phyloP scores from a whole-genome alignment of 1,140 invertebrate species.

The Vollenhovia emeryi region DNA sequence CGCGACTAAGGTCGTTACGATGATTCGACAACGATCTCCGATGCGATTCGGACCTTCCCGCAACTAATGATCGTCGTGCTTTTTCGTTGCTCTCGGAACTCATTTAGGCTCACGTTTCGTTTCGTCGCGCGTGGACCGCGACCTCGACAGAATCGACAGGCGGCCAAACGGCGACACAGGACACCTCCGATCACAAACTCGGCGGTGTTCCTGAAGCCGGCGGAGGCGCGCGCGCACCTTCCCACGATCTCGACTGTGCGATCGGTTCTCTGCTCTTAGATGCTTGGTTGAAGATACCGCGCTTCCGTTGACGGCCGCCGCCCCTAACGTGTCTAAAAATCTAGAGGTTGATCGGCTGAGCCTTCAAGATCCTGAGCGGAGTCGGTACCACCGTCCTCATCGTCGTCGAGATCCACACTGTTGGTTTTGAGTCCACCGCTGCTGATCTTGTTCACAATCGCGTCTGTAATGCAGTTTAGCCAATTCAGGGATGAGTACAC shows the following conservation, averaged over 20 bases:
- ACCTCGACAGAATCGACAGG: slow-evolving; percentile 12
- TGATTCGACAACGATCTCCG: slow-evolving; percentile 23
- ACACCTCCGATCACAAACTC: slow-evolving; percentile 63
- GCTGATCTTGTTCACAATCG: slow-evolving; percentile 87
- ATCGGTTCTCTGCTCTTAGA: slow-evolving; percentile 36
- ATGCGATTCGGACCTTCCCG: background rate
- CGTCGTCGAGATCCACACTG: slow-evolving; percentile 85
- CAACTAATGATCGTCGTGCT: slow-evolving; percentile 42
- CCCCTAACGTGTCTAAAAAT: slow-evolving; percentile 88
- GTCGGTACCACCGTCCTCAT: slow-evolving; percentile 90
- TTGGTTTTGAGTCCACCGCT: slow-evolving; percentile 85
- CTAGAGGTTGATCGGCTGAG: slow-evolving; percentile 91
- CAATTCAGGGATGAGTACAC: background rate
- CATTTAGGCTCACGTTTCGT: slow-evolving; percentile 60
- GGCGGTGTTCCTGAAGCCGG: slow-evolving; percentile 26
- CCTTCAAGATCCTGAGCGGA: slow-evolving; percentile 89
- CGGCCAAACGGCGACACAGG: slow-evolving; percentile 40
- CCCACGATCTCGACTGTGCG: background rate
- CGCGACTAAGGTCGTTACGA: slow-evolving; percentile 10
- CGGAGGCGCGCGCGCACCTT: slow-evolving; percentile 32
- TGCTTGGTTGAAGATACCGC: slow-evolving; percentile 51
- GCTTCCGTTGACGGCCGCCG: slow-evolving; percentile 31
- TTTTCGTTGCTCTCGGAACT: slow-evolving; percentile 64
- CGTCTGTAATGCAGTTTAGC: slow-evolving; percentile 80
- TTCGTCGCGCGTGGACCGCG: slow-evolving; percentile 33